Base-by-base conservation (phyloP, 2,113 vertebrate genomes). In the Pampusana beccarii region DNA sequence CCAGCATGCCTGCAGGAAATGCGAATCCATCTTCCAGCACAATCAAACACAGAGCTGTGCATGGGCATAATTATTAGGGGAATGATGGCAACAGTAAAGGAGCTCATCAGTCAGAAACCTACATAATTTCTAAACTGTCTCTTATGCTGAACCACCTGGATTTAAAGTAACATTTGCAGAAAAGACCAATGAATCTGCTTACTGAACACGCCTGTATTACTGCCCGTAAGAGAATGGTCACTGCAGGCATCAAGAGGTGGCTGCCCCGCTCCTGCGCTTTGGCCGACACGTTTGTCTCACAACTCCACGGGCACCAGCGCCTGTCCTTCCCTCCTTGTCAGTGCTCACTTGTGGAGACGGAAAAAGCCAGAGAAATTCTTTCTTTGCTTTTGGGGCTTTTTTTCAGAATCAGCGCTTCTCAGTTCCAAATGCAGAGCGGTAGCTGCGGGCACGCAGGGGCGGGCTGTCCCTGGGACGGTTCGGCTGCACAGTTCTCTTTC, bases 1-100 rank as follows among this genome's bases (percentile, higher is more conserved):
- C 84, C 92, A 90, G 65, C 86, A 29, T 80, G 95, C 95, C 96
- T 95, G 95, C 89, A 93, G 26, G 93, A 91, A 95, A 92, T 11
- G 6, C 50, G 93, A 88, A 92, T 92, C 95, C 80, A 90, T 88
- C 95, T 96, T 86, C 86, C 4, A 46, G 90, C 84, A 82, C 94
- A 85, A 87, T 90, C 95, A 89, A 84, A 78, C 9, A 17, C 91
- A 70, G 96, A 92, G 93, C 90, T 97, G 62, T 71, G 95, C 92
- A 78, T 38, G 92, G 96, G 96, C 90, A 70, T 53, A 77, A 93
- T 91, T 93, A 88, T 92, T 78, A 97, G 93, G 36, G 42, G 93
- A 58, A 29, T 61, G 95, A 96, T 90, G 95, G 80, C 74, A 95
- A 72, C 18, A 11, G 66, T 31, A 60, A 92, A 58, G 67, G 82